Evolutionary conservation across 2,888 invertebrate genomes (phyloP), one percentile per base, ranked within the genome.

Genomic region (Yponomeuta plumbellus): DNA sequence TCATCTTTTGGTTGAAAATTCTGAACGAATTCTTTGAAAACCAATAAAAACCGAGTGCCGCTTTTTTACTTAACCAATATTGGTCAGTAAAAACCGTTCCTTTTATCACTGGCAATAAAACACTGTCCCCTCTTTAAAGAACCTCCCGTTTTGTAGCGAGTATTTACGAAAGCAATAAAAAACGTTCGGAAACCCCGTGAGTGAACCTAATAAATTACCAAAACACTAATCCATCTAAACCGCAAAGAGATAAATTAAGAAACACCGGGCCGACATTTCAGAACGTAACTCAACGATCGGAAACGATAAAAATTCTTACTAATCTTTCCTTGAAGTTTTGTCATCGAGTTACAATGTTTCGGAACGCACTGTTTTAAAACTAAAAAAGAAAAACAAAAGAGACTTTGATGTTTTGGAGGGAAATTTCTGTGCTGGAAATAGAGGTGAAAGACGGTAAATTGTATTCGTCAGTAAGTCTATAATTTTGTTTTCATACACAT

Each of bases 281-380:
- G 44, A 52, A 52, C 44, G 44, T 52, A 52, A 52, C 44, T 52
- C 44, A 52, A 17, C 17, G 17, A 61, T 73, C 78, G 84, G 84
- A 84, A 84, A 77, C 78, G 69, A 82, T 84, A 83, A 84, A 84
- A 80, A 84, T 82, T 78, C 83, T 75, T 64, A 70, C 71, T 73
- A 76, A 75, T 75, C 76, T 74, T 73, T 74, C 58, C 58, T 39
- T 58, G 23, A 56, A 58, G 39, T 39, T 65, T 56, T 62, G 62
- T 40, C 62, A 62, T 62, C 62, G 66, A 61, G 59, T 65, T 66
- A 52, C 44, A 17, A 52, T 52, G 44, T 52, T 52, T 52, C 44
- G 44, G 44, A 13, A 52, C 44, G 44, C 17, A 17, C 17, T 17
- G 44, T 52, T 67, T 66, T 64, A 10, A 26, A 59, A 66, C 58